A percentile compares a stretch with the other conserved stretches of the same genome.
Conservation (phyloP, 1,140 invertebrate species). For the Arion vulgaris region DNA sequence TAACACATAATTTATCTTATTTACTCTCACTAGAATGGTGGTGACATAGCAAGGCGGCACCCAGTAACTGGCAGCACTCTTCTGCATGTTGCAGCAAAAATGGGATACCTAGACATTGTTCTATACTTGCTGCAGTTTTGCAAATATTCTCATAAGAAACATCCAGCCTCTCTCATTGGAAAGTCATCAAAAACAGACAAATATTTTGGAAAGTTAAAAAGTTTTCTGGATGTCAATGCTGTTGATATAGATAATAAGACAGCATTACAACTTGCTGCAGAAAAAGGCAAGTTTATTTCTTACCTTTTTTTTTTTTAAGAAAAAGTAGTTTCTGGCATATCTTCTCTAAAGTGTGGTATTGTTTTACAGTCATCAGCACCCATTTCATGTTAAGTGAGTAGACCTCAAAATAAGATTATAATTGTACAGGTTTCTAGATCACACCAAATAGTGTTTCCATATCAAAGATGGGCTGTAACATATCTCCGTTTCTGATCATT, state of each 20-base stretch:
- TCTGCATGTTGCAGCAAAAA: conserved; percentile 58
- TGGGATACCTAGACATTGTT: conserved; percentile 57
- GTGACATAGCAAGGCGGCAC: conserved; percentile 59
- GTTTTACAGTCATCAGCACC: no score
- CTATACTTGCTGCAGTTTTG: conserved; percentile 59
- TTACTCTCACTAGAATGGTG: conserved; percentile 53
- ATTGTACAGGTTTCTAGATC: no score
- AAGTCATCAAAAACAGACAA: neutral
- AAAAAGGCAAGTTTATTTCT: conserved; percentile 55
- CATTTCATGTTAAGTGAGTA: no score
- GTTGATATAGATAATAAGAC: conserved; percentile 61
- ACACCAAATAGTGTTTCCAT: no score
- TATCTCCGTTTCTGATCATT: no score
- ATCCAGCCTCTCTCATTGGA: neutral
- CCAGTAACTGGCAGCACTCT: conserved; percentile 55
- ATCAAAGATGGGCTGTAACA: no score
- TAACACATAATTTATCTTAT: neutral
- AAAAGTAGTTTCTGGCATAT: no score
- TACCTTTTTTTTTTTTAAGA: neutral
- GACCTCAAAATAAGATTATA: no score
- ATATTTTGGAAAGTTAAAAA: neutral
- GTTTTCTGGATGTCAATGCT: conserved; percentile 60
- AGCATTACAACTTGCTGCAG: conserved; percentile 63
- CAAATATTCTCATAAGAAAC: neutral
- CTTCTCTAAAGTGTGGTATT: no score